phyloP scores from a whole-genome alignment of 1,140 invertebrate species.

The Drosophila azteca region DNA sequence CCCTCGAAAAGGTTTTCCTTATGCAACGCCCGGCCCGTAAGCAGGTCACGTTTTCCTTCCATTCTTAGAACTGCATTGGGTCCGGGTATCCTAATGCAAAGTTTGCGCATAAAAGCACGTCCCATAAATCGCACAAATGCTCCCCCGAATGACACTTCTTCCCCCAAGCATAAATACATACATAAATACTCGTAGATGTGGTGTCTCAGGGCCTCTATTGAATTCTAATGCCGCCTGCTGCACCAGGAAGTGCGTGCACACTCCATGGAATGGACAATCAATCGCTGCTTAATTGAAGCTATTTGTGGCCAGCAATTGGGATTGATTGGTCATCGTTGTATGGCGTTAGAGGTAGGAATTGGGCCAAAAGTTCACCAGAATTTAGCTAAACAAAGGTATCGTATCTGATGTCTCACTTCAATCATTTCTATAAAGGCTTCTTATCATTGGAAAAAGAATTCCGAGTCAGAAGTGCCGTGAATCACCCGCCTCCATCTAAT shows the following conservation, averaged over 20 bases:
- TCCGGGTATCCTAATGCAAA: conserved; percentile 64
- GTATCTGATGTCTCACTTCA: neutral
- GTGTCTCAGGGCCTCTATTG: conserved; percentile 45
- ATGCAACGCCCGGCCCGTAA: conserved; percentile 1
- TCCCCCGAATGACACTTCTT: conserved; percentile 22
- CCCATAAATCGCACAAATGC: conserved; percentile 61
- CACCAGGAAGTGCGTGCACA: conserved; percentile 78
- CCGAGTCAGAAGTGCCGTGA: conserved; percentile 1
- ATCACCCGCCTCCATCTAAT: conserved; percentile 21
- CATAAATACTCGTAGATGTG: too few species aligned
- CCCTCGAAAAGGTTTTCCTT: neutral
- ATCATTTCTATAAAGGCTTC: conserved; percentile 26
- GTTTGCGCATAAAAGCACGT: conserved; percentile 61
- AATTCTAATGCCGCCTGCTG: conserved; percentile 71
- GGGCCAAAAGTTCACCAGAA: conserved; percentile 69
- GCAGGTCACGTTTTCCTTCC: conserved; percentile 37
- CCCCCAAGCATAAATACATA: too few species aligned
- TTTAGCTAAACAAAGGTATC: neutral
- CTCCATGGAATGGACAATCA: conserved; percentile 19
- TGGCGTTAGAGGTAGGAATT: conserved; percentile 37
- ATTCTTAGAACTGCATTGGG: neutral
- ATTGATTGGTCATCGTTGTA: conserved; percentile 45
- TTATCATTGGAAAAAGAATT: conserved; percentile 33
- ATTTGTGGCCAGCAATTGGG: conserved; percentile 65
- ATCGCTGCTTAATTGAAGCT: conserved; percentile 67